Conservation (phyloP, 2,113 vertebrate species). For the Gulo gulo region DNA sequence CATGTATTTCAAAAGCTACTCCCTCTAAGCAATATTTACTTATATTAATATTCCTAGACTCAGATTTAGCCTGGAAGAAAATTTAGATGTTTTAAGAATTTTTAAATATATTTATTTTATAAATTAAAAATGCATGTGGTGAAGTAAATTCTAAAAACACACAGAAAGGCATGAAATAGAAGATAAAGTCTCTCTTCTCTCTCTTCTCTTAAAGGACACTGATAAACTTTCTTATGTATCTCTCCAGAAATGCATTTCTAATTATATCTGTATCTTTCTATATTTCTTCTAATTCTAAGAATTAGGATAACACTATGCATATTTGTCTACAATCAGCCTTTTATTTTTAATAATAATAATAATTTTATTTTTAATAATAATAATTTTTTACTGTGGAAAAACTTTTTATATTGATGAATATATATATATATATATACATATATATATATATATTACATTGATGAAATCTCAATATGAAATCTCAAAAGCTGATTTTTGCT, state of each 20-base stretch:
- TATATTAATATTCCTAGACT: neutral
- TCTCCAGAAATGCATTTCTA: neutral
- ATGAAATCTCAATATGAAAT: neutral
- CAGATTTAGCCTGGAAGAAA: neutral
- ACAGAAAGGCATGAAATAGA: neutral
- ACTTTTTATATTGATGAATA: neutral
- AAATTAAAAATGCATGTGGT: neutral
- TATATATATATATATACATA: too few relatives aligned
- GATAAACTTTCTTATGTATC: neutral
- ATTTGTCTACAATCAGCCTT: neutral
- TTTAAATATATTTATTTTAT: neutral
- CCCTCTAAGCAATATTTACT: neutral
- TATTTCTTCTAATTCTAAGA: neutral
- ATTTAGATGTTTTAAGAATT: neutral
- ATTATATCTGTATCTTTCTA: neutral
- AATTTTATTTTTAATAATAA: neutral
- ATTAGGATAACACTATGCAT: neutral
- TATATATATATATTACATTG: too few relatives aligned
- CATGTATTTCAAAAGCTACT: neutral
- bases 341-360: neutral
- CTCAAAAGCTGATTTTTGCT: neutral
- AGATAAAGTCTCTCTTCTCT: neutral
- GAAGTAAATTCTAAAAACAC: neutral
- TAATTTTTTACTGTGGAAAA: neutral
- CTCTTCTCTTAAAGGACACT: neutral